Conservation (phyloP, 1,140 invertebrate genomes). For the Ceratina japonica region DNA sequence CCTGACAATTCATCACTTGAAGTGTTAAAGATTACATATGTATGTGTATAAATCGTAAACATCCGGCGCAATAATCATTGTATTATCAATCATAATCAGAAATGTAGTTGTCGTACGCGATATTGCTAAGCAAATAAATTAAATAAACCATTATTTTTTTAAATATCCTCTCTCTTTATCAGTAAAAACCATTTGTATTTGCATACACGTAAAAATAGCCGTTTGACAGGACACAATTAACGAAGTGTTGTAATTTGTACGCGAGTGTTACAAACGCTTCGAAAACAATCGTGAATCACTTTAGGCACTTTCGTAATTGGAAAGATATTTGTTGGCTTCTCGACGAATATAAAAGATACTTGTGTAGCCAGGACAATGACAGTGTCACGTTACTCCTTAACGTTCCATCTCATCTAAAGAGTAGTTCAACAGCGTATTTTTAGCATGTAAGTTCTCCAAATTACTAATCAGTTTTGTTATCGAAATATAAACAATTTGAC, state of each 20-base stretch:
- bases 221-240: neutral
- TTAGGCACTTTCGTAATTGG: neutral
- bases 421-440: neutral
- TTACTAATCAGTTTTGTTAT: neutral
- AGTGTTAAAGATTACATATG: neutral
- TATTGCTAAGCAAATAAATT: conserved; percentile 9
- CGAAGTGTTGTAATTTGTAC: neutral
- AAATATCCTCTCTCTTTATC: conserved; percentile 1
- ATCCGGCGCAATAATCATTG: neutral
- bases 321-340: conserved; percentile 34
- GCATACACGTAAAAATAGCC: neutral
- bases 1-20: neutral
- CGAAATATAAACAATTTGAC: neutral
- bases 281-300: neutral
- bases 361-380: neutral
- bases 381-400: neutral
- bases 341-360: conserved; percentile 30
- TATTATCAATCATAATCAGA: neutral
- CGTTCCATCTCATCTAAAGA: neutral
- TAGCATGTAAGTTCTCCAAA: conserved; percentile 10
- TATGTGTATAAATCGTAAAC: neutral
- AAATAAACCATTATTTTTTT: conserved; percentile 10
- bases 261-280: neutral
- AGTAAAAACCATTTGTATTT: neutral
- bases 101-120: neutral